phyloP scores from a whole-genome alignment of 2,113 vertebrate genomes.

The Cololabis saira region DNA sequence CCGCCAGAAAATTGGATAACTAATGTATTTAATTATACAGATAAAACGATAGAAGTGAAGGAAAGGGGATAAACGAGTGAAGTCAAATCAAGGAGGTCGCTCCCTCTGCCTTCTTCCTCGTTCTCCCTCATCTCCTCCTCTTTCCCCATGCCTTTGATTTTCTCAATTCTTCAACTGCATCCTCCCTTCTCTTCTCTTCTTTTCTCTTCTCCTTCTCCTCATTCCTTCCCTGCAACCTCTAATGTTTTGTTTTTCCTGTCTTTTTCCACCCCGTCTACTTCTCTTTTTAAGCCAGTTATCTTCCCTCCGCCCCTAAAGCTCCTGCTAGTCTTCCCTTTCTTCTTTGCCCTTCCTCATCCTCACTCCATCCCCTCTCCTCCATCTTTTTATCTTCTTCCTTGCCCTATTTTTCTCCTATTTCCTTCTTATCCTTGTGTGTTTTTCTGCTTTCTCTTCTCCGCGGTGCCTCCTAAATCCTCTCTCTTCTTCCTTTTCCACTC shows the following conservation, averaged over 20 bases:
- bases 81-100: conserved; percentile 19
- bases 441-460: neutral
- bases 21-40: conserved; percentile 24
- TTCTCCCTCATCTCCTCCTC: neutral
- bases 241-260: neutral
- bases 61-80: neutral
- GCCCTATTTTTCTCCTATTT: neutral
- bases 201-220: neutral
- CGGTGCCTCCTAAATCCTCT: neutral
- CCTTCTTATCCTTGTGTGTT: neutral
- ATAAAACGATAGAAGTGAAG: conserved; percentile 18
- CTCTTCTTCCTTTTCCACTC: neutral
- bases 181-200: neutral
- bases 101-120: neutral
- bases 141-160: neutral
- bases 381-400: neutral
- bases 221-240: neutral
- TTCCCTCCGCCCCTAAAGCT: too few species aligned
- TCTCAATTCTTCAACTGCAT: neutral
- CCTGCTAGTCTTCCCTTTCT: neutral
- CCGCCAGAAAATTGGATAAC: conserved; percentile 19
- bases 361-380: neutral
- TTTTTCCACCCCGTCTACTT: too few species aligned
- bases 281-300: neutral
- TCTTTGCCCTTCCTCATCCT: neutral